Evolutionary conservation across 2,797 vertebrate species (phyloP).

Genomic region (Xenentodon cancila): DNA sequence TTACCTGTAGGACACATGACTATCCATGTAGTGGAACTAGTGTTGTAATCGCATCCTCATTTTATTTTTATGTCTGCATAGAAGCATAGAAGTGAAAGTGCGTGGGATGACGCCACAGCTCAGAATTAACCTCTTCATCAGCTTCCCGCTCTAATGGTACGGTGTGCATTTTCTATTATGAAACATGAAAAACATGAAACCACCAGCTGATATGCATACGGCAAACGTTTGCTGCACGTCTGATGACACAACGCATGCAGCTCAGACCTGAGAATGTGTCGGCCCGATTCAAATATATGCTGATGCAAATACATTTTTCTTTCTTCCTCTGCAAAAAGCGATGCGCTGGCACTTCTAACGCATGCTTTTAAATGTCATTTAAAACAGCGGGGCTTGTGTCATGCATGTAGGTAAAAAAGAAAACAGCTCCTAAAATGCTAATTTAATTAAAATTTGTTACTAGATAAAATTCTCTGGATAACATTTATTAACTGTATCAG

Average conservation of each 20-base stretch:
- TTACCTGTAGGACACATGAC: conserved; percentile 5
- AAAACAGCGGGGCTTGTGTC: not conserved
- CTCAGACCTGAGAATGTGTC: conserved; percentile 1
- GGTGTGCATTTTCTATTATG: conserved; percentile 7
- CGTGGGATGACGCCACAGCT: conserved; percentile 29
- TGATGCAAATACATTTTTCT: not conserved
- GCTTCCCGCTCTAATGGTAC: conserved; percentile 38
- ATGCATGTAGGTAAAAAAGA: not conserved
- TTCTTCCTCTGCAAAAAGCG: conserved; percentile 19
- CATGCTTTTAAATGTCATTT: conserved; percentile 2
- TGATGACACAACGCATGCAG: conserved; percentile 29
- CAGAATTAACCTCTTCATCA: conserved; percentile 51
- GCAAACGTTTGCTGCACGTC: conserved; percentile 20
- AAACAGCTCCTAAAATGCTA: not conserved
- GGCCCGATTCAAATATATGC: not conserved
- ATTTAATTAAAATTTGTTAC: not conserved
- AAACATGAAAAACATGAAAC: conserved; percentile 38
- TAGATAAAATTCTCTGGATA: too few relatives aligned
- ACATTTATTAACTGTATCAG: too few relatives aligned
- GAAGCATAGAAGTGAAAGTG: conserved; percentile 38
- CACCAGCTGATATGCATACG: conserved; percentile 20
- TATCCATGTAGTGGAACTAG: conserved; percentile 20
- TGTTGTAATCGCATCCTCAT: conserved; percentile 49
- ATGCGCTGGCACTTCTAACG: not conserved
- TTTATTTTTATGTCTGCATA: conserved; percentile 29